phyloP scores from a whole-genome alignment of 2,888 invertebrate genomes.

The Plebejus argus region DNA sequence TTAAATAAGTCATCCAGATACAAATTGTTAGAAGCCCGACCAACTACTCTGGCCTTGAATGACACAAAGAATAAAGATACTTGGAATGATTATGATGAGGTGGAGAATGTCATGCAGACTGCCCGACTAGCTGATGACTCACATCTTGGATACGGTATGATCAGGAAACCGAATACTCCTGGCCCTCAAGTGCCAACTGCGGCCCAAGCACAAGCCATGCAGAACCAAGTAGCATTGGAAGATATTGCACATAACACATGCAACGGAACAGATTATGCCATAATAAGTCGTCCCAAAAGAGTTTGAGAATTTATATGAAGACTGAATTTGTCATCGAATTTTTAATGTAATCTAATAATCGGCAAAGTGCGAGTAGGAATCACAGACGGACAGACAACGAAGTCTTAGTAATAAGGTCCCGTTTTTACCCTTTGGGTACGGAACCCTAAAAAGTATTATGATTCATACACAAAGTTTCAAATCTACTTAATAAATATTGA shows the following conservation, averaged over 20 bases:
- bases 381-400: no score
- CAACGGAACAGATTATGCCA: conserved; percentile 90
- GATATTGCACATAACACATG: conserved; percentile 85
- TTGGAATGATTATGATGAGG: conserved; percentile 89
- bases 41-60: conserved; percentile 74
- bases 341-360: conserved; percentile 13
- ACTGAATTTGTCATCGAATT: conserved; percentile 52
- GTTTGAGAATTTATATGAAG: conserved; percentile 67
- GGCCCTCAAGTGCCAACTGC: conserved; percentile 77
- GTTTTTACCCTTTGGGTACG: no score
- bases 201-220: conserved; percentile 72
- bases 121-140: conserved; percentile 89
- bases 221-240: conserved; percentile 69
- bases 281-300: conserved; percentile 92
- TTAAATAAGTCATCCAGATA: conserved; percentile 83
- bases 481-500: not conserved
- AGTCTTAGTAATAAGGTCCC: no score
- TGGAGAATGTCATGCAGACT: conserved; percentile 84
- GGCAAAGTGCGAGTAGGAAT: no score
- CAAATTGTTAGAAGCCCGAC: conserved; percentile 84
- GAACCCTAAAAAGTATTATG: not conserved
- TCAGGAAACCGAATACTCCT: conserved; percentile 83
- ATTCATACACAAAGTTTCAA: not conserved
- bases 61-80: conserved; percentile 74
- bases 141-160: conserved; percentile 89